Conservation (phyloP, 1,140 invertebrate genomes). For the Drosophila nikananu region DNA sequence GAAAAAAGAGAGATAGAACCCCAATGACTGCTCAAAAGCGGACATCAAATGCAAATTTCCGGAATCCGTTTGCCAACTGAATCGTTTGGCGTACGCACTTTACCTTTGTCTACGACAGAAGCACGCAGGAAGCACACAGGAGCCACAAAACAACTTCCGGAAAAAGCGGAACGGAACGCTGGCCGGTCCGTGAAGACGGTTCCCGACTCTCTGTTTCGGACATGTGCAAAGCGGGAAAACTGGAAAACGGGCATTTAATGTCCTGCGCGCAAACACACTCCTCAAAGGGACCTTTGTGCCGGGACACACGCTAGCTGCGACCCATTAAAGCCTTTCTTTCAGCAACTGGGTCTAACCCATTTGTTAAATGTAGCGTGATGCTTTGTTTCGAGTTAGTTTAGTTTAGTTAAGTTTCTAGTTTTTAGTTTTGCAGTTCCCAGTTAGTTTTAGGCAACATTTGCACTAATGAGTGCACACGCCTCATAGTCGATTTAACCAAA, state of each 20-base stretch:
- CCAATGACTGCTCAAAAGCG: constrained; percentile 30
- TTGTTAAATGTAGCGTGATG: constrained; percentile 78
- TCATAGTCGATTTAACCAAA: constrained; percentile 15
- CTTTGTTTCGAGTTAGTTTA: constrained; percentile 71
- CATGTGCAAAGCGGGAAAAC: constrained; percentile 64
- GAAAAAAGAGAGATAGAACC: constrained; percentile 6
- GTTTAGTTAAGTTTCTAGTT: constrained; percentile 68
- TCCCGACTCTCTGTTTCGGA: constrained; percentile 70
- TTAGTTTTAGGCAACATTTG: constrained; percentile 63
- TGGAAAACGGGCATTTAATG: constrained; percentile 64
- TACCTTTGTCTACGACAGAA: constrained; percentile 64
- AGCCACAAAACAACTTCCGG: constrained; percentile 30
- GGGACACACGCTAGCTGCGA: constrained; percentile 4
- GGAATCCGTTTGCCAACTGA: constrained; percentile 18
- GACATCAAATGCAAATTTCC: constrained; percentile 58
- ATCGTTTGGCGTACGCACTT: constrained; percentile 50
- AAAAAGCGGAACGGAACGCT: constrained; percentile 16
- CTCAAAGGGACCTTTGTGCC: constrained; percentile 67
- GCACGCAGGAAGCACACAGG: constrained; percentile 7
- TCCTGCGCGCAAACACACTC: constrained; percentile 47
- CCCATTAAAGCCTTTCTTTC: constrained; percentile 43
- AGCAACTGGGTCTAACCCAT: constrained; percentile 58
- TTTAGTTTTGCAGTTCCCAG: constrained; percentile 45
- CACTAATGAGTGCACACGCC: constrained; percentile 76
- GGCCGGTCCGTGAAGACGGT: constrained; percentile 30